Evolutionary conservation across 2,113 vertebrate species (phyloP), one percentile per base, ranked within the genome.

Genomic region (Phalacrocorax carbo): DNA sequence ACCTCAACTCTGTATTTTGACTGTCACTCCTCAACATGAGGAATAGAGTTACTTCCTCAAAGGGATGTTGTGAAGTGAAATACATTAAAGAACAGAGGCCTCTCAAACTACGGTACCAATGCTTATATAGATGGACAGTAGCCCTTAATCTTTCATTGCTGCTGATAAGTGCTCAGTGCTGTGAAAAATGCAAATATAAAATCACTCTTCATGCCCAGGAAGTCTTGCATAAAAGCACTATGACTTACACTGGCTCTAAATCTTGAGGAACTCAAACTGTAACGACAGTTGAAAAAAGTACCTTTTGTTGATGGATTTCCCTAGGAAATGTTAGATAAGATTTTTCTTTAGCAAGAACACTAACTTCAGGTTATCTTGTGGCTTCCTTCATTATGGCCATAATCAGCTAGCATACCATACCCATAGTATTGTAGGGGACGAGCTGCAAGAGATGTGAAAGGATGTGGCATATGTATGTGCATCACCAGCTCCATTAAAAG

Each of bases 171-270:
- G 87, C 77, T 82, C 78, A 62, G 13, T 61, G 73, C 82, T 94
- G 68, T 94, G 88, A 83, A 94, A 92, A 86, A 94, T 68, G 72
- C 55, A 88, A 83, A 83, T 95, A 60, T 29, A 83, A 95, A 88
- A 48, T 71, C 12, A 34, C 10, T 48, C 20, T 66, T n/a, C n/a
- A 34, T 71, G 84, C 48, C 62, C 65, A 68, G 73, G 38, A 86
- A 84, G 13, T 32, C 64, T 64, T 75, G 79, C 16, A 42, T 32
- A 78, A 94, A 84, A 20, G 54, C 29, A 48, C 20, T 7, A 1
- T 13, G 38, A 27, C 51, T 60, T 60, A 23, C 32, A n/a, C 36
- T 38, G 38, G 18, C 87, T 80, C 49, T 55, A 32, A 77, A 83
- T n/a, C 19, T 79, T 44, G 7, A 80, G 70, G 58, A 49, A 88